Base-by-base conservation (phyloP, 2,888 invertebrate species). In the Phengaris arion region DNA sequence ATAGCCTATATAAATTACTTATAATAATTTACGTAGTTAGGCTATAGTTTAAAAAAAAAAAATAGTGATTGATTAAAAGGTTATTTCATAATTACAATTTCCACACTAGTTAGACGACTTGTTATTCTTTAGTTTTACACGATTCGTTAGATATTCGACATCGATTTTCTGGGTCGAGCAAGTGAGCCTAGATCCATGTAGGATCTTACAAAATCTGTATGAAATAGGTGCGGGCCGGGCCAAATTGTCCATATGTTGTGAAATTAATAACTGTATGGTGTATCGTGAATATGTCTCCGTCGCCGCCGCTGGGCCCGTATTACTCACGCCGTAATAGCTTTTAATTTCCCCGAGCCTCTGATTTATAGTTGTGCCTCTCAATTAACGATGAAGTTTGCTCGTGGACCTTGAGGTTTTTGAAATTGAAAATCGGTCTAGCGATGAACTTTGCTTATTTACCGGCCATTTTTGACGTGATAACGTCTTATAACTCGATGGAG, bases 311-410 rank as follows among this genome's bases (percentile, higher is more conserved):
- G 82, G 80, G 79, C 81, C 79, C 10, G 64, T 45, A 64, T 64
- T 64, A 64, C 64, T 64, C 64, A 64, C 35, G 64, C 35, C 35
- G 64, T 64, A 64, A 64, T 64, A 84, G 85, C 84, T 90, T 92
- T 91, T 91, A 91, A 91, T 92, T 90, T 90, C 85, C 85, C 86
- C 86, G 83, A 84, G 85, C 85, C 85, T 82, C 85, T 92, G 91
- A 92, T 92, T 91, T 91, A 92, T 87, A 86, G 85, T 85, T 86
- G 88, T 87, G 86, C 89, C 87, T 88, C 82, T 86, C 84, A 85
- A 86, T 84, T 85, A 81, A 79, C 52, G 35, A 64, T 64, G 48
- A 48, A 35, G 35, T 35, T 35, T 8, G 48, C 48, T 8, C 10
- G 85, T 85, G 80, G 84, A 80, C 80, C 81, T 83, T 78, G 77